Conservation (phyloP, 2,888 invertebrate species). For the Drosophila meridionalis region DNA sequence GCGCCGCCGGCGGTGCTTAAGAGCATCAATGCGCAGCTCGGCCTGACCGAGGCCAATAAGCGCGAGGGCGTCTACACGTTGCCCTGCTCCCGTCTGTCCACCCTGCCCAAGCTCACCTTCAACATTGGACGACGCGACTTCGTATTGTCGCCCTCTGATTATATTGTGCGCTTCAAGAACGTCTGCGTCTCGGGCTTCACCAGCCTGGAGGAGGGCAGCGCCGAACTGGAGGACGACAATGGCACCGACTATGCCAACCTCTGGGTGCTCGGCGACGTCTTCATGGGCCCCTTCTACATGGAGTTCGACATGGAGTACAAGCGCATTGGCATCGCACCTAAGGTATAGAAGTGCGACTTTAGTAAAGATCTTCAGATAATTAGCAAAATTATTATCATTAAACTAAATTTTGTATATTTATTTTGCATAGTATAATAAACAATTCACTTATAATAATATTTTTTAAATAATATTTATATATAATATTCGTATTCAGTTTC, state of each 20-base stretch:
- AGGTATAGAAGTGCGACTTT: conserved; percentile 29
- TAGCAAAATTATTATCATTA: not conserved
- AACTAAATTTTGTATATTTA: not conserved
- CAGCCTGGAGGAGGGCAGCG: conserved; percentile 88
- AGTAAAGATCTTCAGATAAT: not conserved
- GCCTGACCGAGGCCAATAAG: conserved; percentile 22
- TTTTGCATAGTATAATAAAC: not conserved
- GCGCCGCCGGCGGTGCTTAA: conserved; percentile 85
- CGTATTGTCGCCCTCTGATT: conserved; percentile 91
- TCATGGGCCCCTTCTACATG: conserved; percentile 96
- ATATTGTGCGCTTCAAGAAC: conserved; percentile 87
- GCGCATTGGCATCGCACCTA: conserved; percentile 93
- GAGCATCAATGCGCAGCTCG: conserved; percentile 39
- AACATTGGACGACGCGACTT: conserved; percentile 90
- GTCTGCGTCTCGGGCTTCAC: conserved; percentile 96
- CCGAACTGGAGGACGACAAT: conserved; percentile 19
- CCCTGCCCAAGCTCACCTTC: conserved; percentile 91
- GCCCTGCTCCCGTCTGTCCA: conserved; percentile 90
- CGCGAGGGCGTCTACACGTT: conserved; percentile 91
- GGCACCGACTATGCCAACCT: conserved; percentile 83
- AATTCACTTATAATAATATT: no score
- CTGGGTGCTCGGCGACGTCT: conserved; percentile 98
- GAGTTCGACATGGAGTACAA: conserved; percentile 95
- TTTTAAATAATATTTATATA: no score
- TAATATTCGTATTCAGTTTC: no score